These are phyloP conservation scores for Tupaia tana DNA, from an alignment of 2,113 vertebrate species.

Conservation along the genomic window DNA sequence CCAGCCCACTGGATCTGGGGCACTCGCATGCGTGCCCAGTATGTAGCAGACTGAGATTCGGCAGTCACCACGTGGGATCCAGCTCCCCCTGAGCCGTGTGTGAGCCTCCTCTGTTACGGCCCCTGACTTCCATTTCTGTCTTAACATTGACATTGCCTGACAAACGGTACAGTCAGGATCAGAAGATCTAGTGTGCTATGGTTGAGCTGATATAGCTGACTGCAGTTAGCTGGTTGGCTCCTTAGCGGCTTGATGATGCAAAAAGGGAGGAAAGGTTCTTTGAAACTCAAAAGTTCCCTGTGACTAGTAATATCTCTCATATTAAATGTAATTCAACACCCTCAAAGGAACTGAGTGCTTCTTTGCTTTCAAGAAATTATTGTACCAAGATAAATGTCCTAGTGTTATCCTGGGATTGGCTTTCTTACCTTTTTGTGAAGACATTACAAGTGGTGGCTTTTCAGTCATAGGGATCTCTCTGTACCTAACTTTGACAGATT, in stretches of 20 bases:
- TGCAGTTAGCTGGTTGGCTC: not conserved
- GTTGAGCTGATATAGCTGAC: not conserved
- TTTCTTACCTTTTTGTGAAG: conserved; percentile 5
- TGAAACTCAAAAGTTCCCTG: conserved; percentile 12
- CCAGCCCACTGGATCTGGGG: too few relatives aligned
- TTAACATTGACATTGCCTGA: not conserved
- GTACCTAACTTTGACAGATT: conserved; percentile 14
- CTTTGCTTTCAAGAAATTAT: conserved; percentile 29
- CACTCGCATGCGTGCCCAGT: too few relatives aligned
- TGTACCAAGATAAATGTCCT: conserved; percentile 41
- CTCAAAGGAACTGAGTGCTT: conserved; percentile 17
- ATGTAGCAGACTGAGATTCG: too few relatives aligned
- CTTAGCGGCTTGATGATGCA: not conserved
- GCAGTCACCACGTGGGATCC: too few relatives aligned
- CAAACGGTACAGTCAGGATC: not conserved
- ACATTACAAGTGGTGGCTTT: not conserved
- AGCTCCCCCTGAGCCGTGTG: too few relatives aligned
- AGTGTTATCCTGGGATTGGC: not conserved
- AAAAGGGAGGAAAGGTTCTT: not conserved
- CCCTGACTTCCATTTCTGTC: not conserved
- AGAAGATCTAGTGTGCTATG: not conserved
- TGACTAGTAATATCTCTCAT: conserved; percentile 36
- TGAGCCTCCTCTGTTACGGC: too few relatives aligned
- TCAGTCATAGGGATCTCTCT: conserved; percentile 22
- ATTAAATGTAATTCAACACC: conserved; percentile 41